Evolutionary conservation across 92 coral and sea anemone genomes (phyloP).

Genomic region (Anthopleura xanthogrammica): DNA sequence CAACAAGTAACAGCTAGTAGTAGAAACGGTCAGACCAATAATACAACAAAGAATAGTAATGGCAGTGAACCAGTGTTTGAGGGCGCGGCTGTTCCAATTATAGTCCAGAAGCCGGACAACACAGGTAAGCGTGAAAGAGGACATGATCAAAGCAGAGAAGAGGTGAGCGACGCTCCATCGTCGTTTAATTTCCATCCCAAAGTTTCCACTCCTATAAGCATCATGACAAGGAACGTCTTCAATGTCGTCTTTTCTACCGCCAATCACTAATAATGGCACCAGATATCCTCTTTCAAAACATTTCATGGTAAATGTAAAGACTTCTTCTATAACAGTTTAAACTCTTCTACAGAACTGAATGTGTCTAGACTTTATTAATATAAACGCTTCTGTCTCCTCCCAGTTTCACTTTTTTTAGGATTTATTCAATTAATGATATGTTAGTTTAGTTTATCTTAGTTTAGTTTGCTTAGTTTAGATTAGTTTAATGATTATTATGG

Average conservation of each 20-base stretch:
- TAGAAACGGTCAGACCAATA: neutral
- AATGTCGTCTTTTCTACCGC: neutral
- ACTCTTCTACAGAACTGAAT: too few species aligned
- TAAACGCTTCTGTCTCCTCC: too few species aligned
- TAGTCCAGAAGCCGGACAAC: neutral
- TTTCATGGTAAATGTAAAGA: too few species aligned
- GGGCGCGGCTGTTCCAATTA: neutral
- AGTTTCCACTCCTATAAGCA: constrained; percentile 14
- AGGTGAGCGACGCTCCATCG: constrained; percentile 11
- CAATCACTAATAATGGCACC: neutral
- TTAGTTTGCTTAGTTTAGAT: too few species aligned
- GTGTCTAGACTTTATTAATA: too few species aligned
- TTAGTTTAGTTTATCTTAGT: too few species aligned
- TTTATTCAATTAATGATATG: too few species aligned
- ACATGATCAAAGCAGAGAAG: neutral
- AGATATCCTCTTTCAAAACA: too few species aligned
- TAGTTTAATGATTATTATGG: too few species aligned
- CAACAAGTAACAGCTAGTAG: neutral
- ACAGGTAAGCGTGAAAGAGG: neutral
- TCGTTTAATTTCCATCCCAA: constrained; percentile 4
- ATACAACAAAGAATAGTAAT: neutral
- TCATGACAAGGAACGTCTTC: neutral
- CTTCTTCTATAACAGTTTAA: too few species aligned
- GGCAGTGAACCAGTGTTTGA: neutral
- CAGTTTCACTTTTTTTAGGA: too few species aligned